Percentiles rank a stretch among this genome's conserved stretches.
phyloP scores from a whole-genome alignment of 2,113 vertebrate species.

The Anolis sagrei region DNA sequence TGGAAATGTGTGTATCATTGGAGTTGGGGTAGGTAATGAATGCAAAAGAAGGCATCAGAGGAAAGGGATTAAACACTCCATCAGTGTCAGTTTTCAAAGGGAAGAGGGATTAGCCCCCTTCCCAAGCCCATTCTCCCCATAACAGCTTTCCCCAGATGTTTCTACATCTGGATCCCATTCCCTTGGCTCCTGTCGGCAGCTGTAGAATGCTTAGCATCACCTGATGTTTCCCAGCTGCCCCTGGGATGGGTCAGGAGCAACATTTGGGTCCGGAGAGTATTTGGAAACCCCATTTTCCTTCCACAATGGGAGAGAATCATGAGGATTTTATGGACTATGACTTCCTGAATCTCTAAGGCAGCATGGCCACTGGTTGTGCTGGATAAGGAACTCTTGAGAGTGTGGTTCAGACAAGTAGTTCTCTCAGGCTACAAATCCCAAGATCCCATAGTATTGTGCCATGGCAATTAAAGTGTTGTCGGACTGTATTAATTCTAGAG shows the following conservation, averaged over 20 bases:
- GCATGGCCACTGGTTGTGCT: neutral
- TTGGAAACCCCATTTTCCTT: neutral
- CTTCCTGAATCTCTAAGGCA: neutral
- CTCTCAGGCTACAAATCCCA: too few species aligned
- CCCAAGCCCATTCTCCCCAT: conserved; percentile 36
- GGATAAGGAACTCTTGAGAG: too few species aligned
- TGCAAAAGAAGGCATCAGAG: neutral
- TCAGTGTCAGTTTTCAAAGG: conserved; percentile 38
- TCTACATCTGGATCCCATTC: conserved; percentile 41
- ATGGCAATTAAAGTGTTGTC: too few species aligned
- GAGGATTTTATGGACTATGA: neutral
- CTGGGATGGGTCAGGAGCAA: neutral
- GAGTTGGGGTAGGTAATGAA: neutral
- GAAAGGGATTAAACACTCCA: neutral
- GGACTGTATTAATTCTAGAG: too few species aligned
- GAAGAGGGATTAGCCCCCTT: neutral
- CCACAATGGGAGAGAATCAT: neutral
- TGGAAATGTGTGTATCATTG: neutral
- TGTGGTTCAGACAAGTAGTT: too few species aligned
- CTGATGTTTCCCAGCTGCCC: conserved; percentile 40
- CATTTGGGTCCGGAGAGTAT: neutral
- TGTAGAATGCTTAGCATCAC: conserved; percentile 2
- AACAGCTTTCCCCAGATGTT: conserved; percentile 30
- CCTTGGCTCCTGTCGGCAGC: conserved; percentile 7
- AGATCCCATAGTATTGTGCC: too few species aligned